These are phyloP conservation scores for Colostygia pectinataria DNA, from an alignment of 2,888 invertebrate genomes.

Conservation along the genomic window DNA sequence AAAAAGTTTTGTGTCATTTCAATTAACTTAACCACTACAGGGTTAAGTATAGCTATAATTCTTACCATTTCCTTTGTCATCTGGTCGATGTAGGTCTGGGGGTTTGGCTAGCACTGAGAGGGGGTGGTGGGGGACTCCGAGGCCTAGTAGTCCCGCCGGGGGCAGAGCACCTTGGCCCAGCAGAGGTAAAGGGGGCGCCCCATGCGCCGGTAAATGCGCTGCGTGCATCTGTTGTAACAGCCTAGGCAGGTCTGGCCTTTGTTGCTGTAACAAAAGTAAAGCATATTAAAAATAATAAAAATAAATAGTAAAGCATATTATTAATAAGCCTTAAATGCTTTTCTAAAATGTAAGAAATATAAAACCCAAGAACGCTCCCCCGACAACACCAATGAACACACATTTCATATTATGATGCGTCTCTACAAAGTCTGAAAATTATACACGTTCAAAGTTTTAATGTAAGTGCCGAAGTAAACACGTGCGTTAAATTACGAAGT, in stretches of 20 bases:
- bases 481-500: slow-evolving; percentile 29
- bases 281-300: no score
- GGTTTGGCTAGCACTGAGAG: slow-evolving; percentile 90
- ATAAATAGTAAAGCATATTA: no score
- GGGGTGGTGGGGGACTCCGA: slow-evolving; percentile 88
- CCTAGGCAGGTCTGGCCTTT: slow-evolving; percentile 91
- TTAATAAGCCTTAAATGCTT: no score
- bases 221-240: slow-evolving; percentile 96
- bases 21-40: background rate
- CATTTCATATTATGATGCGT: background rate
- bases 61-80: slow-evolving; percentile 90
- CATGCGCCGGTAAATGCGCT: slow-evolving; percentile 89
- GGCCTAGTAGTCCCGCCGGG: slow-evolving; percentile 85
- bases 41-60: background rate
- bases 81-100: slow-evolving; percentile 89
- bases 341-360: no score
- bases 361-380: no score
- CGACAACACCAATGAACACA: background rate
- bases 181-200: slow-evolving; percentile 87
- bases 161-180: slow-evolving; percentile 77
- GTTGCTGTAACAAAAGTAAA: slow-evolving; percentile 87
- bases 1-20: slow-evolving; percentile 3
- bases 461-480: slow-evolving; percentile 20
- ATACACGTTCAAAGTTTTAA: slow-evolving; percentile 24
- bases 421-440: slow-evolving; percentile 3